These are phyloP conservation scores for Magallana angulata DNA, from an alignment of 1,140 invertebrate genomes.

Conservation along the genomic window DNA sequence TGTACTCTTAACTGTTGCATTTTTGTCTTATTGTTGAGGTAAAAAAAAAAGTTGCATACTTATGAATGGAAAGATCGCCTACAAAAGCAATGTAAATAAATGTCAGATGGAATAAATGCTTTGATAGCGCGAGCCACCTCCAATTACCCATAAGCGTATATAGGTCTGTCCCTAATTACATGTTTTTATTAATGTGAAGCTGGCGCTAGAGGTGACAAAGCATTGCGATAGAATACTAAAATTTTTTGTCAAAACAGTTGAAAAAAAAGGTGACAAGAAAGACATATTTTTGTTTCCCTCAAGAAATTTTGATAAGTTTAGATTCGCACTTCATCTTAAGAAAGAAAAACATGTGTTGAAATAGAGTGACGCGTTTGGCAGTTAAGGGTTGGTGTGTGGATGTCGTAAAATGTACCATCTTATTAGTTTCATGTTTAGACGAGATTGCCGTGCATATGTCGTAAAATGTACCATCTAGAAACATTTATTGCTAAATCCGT, in stretches of 20 bases:
- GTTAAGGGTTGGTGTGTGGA: background rate
- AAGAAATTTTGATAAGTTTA: background rate
- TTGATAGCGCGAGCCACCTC: background rate
- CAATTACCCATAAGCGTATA: background rate
- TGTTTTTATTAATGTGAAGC: background rate
- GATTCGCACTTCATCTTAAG: background rate
- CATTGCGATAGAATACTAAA: too few relatives aligned
- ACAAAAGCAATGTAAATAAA: background rate
- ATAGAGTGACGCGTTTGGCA: background rate
- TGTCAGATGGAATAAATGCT: background rate
- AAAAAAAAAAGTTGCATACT: background rate
- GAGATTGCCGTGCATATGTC: background rate
- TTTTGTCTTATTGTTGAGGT: background rate
- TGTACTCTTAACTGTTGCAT: background rate
- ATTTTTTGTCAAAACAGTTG: too few relatives aligned
- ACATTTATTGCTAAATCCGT: conserved; percentile 21
- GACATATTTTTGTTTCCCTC: too few relatives aligned
- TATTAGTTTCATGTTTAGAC: background rate
- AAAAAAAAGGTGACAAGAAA: too few relatives aligned
- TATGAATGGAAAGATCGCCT: background rate
- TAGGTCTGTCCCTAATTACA: background rate
- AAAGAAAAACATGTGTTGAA: conserved; percentile 1
- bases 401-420: conserved; percentile 14
- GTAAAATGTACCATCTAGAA: background rate
- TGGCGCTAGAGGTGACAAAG: background rate